Evolutionary conservation across 1,140 invertebrate genomes (phyloP).

Genomic region (Rhynchophorus ferrugineus): DNA sequence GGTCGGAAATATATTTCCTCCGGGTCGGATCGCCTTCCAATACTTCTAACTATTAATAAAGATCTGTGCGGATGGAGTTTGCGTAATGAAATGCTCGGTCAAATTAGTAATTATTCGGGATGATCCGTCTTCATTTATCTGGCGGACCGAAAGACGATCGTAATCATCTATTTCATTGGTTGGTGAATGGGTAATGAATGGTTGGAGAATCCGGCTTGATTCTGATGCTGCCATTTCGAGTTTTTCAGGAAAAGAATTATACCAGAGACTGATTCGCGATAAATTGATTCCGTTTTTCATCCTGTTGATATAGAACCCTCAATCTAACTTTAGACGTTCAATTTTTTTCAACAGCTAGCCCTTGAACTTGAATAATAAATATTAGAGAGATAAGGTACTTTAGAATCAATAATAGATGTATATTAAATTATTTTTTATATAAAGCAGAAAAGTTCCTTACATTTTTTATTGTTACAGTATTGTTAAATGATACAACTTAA

Average conservation of each 20-base stretch:
- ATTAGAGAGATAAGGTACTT: no score
- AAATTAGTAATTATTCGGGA: slow-evolving; percentile 41
- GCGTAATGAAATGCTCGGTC: slow-evolving; percentile 37
- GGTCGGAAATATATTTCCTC: slow-evolving; percentile 13
- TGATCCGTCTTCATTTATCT: slow-evolving; percentile 41
- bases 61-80: slow-evolving; percentile 22
- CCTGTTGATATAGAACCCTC: no score
- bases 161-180: slow-evolving; percentile 44
- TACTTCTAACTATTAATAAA: slow-evolving; percentile 32
- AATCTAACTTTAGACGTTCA: no score
- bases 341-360: no score
- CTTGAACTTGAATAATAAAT: no score
- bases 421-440: no score
- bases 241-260: slow-evolving; percentile 4
- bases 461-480: no score
- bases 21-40: slow-evolving; percentile 18
- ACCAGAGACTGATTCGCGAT: background rate
- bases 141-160: slow-evolving; percentile 33
- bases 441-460: no score
- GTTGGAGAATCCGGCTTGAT: slow-evolving; percentile 34
- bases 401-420: no score
- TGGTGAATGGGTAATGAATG: slow-evolving; percentile 42
- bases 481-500: no score
- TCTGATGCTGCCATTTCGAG: no score
- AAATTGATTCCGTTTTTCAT: no score